phyloP scores from a whole-genome alignment of 2,113 vertebrate species.

The Barnardius zonarius region DNA sequence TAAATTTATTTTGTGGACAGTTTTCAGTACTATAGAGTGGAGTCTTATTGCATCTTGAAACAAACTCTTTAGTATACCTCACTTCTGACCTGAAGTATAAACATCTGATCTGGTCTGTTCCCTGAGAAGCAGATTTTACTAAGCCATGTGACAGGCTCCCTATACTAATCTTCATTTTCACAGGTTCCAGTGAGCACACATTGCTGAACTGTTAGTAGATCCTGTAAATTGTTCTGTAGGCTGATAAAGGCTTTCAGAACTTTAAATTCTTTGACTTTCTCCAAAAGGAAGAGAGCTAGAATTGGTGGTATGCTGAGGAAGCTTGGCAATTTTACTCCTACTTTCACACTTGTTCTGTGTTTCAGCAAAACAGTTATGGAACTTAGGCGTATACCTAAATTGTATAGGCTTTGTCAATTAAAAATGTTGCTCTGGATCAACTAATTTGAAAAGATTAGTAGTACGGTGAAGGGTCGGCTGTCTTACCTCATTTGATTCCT shows the following conservation, averaged over 20 bases:
- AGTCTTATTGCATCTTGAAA: background rate
- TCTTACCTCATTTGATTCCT: background rate
- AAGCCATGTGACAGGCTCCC: background rate
- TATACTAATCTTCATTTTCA: background rate
- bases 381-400: background rate
- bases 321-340: fast-evolving
- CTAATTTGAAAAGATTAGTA: background rate
- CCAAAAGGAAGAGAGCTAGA: background rate
- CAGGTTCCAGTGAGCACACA: background rate
- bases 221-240: background rate
- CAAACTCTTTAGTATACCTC: background rate
- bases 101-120: background rate
- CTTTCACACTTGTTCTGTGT: background rate
- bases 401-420: background rate
- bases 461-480: background rate
- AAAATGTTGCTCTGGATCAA: background rate
- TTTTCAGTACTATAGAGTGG: background rate
- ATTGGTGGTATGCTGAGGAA: background rate
- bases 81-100: background rate
- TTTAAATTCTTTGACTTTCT: background rate
- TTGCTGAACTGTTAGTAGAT: background rate
- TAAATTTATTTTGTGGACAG: background rate
- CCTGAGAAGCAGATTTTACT: background rate
- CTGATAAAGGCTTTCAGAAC: background rate
- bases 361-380: background rate